Conservation (phyloP, 2,888 invertebrate species). For the Andrena haemorrhoa region DNA sequence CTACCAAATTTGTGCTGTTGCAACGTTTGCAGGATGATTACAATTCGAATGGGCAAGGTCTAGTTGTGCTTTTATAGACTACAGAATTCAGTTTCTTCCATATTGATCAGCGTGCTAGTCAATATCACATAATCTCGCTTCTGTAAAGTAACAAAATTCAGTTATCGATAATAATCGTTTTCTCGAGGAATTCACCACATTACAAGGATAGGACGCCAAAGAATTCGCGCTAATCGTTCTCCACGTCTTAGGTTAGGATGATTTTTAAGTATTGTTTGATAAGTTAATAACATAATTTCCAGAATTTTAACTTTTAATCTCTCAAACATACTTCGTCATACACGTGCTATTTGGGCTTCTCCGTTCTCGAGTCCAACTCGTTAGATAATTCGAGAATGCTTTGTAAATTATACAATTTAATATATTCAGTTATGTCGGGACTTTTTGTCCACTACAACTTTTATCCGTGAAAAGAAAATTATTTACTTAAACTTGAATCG, state of each 20-base stretch:
- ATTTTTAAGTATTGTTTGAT: conserved; percentile 42
- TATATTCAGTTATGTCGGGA: neutral
- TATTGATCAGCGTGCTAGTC: conserved; percentile 61
- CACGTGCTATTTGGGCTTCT: neutral
- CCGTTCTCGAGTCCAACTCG: neutral
- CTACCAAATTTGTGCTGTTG: conserved; percentile 24
- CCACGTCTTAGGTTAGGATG: conserved; percentile 67
- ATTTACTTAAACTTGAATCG: neutral
- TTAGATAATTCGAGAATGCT: neutral
- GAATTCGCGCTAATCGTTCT: conserved; percentile 47
- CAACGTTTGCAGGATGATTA: conserved; percentile 45
- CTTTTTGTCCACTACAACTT: neutral
- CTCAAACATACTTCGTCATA: neutral
- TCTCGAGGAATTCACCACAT: conserved; percentile 18
- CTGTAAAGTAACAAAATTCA: conserved; percentile 24
- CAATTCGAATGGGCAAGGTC: conserved; percentile 57
- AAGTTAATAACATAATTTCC: conserved; percentile 32
- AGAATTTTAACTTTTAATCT: neutral
- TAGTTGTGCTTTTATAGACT: conserved; percentile 61
- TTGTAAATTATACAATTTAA: neutral
- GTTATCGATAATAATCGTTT: conserved; percentile 31
- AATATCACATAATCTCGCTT: conserved; percentile 40
- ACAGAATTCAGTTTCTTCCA: conserved; percentile 68
- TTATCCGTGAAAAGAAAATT: neutral
- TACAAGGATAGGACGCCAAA: conserved; percentile 30